Evolutionary conservation across 92 coral and sea anemone genomes (phyloP).

Genomic region (Ricordea florida): DNA sequence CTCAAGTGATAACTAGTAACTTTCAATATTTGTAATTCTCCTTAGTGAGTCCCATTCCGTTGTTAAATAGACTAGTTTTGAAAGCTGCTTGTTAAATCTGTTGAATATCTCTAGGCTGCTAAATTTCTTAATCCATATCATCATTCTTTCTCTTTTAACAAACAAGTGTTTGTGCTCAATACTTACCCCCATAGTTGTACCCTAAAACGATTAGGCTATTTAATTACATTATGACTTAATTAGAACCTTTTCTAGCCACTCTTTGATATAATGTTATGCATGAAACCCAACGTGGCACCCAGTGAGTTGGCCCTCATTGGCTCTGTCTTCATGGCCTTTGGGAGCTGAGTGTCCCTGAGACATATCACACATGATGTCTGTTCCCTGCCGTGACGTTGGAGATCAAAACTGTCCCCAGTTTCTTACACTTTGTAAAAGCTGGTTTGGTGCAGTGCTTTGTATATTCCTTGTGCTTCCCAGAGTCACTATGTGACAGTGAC

Average conservation of each 20-base stretch:
- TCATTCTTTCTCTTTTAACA: too few species aligned
- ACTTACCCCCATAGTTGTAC: too few species aligned
- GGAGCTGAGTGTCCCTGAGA: slow-evolving; percentile 86
- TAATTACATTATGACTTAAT: background rate
- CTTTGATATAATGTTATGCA: too few species aligned
- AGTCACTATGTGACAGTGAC: slow-evolving; percentile 89
- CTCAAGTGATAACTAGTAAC: too few species aligned
- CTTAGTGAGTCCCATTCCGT: too few species aligned
- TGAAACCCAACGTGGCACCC: slow-evolving; percentile 73
- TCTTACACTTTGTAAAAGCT: slow-evolving; percentile 29
- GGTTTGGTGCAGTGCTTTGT: slow-evolving; percentile 87
- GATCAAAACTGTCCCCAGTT: slow-evolving; percentile 83
- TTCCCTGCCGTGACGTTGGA: slow-evolving; percentile 83
- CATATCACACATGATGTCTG: slow-evolving; percentile 66
- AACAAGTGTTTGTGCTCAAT: too few species aligned
- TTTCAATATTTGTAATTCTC: too few species aligned
- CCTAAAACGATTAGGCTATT: too few species aligned
- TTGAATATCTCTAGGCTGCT: too few species aligned
- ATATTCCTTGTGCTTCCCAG: slow-evolving; percentile 98
- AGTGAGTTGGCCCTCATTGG: slow-evolving; percentile 85
- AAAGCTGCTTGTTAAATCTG: too few species aligned
- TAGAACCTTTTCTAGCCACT: background rate
- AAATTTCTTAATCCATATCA: too few species aligned
- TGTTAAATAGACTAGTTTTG: too few species aligned
- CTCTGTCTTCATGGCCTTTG: slow-evolving; percentile 85